Base-by-base conservation (phyloP, 2,797 vertebrate species). In the Acomys russatus region DNA sequence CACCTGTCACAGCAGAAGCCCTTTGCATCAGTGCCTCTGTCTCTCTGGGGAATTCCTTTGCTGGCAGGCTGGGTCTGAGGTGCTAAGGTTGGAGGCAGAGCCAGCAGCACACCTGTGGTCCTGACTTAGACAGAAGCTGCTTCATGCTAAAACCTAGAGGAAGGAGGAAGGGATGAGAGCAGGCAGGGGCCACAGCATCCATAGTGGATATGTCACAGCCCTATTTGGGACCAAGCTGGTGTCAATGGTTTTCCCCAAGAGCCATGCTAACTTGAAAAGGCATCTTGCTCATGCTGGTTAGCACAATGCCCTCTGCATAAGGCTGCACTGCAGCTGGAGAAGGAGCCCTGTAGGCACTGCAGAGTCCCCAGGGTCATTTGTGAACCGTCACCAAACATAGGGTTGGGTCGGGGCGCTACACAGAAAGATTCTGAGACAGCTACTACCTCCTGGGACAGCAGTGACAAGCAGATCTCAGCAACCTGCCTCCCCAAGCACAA, bases 141-240 rank as follows among this genome's bases (percentile, higher is more conserved):
- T 77, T 9, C 0, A 0, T 56, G 23, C 64, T 11, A 54, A 71
- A 33, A 54, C 35, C 61, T 66, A 51, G 51, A 56, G 73, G 25
- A 15, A 28, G 35, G 6, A 74, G 38, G 78, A 2, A 0, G 2
- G 79, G 8, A 0, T 1, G 1, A 59, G 64, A 38, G 17, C 0
- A 73, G 35, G 44, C 51, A 22, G 49, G 2, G 9, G 80, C 56
- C 79, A 54, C 23, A 9, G 35, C 28, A 17, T 91, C 66, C 3
- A 23, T 56, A 25, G 11, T 23, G 71, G 54, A 3, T 17, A 3
- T 17, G 15, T 74, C 88, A 18, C 35, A 2, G 80, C 56, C 3
- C 1, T 7, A 28, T 33, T 28, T 77, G 91, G 51, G 11, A 4
- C 77, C 0, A 2, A 54, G 22, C 64, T 73, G 25, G 1, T 63